Evolutionary conservation across 2,888 invertebrate species (phyloP).

Genomic region (Tanytarsus gracilentus): DNA sequence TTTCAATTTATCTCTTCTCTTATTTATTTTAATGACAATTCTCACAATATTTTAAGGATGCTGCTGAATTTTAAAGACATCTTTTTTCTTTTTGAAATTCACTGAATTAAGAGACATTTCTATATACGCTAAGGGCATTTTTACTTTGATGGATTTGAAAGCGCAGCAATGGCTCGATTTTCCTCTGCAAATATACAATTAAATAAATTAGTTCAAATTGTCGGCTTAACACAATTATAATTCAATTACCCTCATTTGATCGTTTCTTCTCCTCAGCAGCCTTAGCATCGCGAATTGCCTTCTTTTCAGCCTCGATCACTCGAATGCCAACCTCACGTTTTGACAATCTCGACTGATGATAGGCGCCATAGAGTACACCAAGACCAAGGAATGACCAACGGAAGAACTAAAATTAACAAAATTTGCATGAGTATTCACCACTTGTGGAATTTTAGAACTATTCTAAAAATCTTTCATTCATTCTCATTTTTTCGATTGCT

Average conservation of each 20-base stretch:
- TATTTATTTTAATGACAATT: too few relatives aligned
- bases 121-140: background rate
- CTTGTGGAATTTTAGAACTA: background rate
- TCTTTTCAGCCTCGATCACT: slow-evolving; percentile 59
- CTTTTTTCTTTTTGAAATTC: background rate
- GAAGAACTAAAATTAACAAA: slow-evolving; percentile 52
- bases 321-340: slow-evolving; percentile 56
- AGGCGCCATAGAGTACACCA: slow-evolving; percentile 67
- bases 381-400: slow-evolving; percentile 68
- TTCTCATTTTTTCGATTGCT: slow-evolving; percentile 3
- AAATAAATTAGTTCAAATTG: background rate
- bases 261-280: slow-evolving; percentile 61
- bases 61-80: background rate
- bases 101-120: background rate
- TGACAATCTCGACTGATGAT: slow-evolving; percentile 58
- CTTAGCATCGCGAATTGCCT: slow-evolving; percentile 59
- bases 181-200: slow-evolving; percentile 33
- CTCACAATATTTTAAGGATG: too few relatives aligned
- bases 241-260: slow-evolving; percentile 48
- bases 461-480: background rate
- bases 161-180: slow-evolving; percentile 31
- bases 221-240: background rate
- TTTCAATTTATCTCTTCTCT: too few relatives aligned
- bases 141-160: slow-evolving; percentile 32
- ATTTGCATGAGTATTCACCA: background rate